Base-by-base conservation (phyloP, 2,113 vertebrate genomes). In the Macquaria ambigua region DNA sequence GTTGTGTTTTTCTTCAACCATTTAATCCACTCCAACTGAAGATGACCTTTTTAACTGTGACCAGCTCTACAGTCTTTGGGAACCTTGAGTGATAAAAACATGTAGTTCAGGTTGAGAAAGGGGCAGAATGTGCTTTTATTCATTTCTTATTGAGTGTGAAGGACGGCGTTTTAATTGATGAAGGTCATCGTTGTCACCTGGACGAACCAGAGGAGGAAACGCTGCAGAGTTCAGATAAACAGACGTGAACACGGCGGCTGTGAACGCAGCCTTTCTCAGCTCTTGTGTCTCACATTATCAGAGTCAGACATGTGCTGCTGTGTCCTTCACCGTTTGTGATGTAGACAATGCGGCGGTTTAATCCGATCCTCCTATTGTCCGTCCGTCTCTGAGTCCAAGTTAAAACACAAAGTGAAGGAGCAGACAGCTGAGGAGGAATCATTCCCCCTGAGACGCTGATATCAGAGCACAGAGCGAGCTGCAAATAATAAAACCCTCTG, bases 391-490 rank as follows among this genome's bases (percentile, higher is more conserved):
- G 46, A 63, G 70, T 56, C 67, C 9, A 8, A 58, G 52, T 78
- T 55, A 25, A 68, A 80, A 50, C 41, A 77, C 39, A 20, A 16
- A 64, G 78, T 10, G 0, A 1, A 28, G 23, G 43, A 68, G 3
- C 4, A 37, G 78, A 31, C 11, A 25, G 53, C 67, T 0, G 76
- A 0, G 25, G 66, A 69, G 74, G 67, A 62, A 53, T 5, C 12
- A 1, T 10, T 0, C 55, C 82, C 21, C 68, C 73, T 14, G 77
- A 46, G 71, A 85, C 31, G 1, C 34, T 50, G 41, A 59, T 55
- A 75, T 62, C 50, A 56, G 72, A 48, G 88, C 69, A 23, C 21
- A 5, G 28, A 28, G 64, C 55, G 62, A 56, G 81, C 82, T 39
- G 72, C 41, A 61, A 48, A 75, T 67, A 56, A 79, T 59, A 21